Base-by-base conservation (phyloP, 1,140 invertebrate species). In the Aleiodes sp. region DNA sequence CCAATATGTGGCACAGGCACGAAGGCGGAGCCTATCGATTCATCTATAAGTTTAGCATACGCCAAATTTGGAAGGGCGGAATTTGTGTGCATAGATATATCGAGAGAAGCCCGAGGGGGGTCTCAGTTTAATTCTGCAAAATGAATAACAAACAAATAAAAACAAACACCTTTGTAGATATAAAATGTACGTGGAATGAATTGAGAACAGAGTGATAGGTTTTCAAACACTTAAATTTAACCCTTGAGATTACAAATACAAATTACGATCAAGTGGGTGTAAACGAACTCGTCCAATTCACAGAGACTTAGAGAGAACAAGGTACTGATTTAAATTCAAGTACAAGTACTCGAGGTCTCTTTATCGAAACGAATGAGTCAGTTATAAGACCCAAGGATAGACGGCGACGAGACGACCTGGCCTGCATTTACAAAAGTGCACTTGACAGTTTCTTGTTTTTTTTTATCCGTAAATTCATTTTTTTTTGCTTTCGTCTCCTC, bases 21-120 rank as follows among this genome's bases (percentile, higher is more conserved):
- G 26, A 16, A 39, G 21, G 21, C 26, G 31, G 56, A n/a, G 28
- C 28, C 39, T 21, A 31, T 16, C 39, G 28, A 43, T 33, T 43
- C 33, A 28, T 29, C 59, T 62, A 62, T 68, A 68, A 52, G 46
- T 52, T 52, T 68, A 68, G 61, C 60, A 68, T 68, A 62, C 43
- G 46, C 33, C 46, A 52, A 68, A 68, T 68, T 61, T 59, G 26
- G 39, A 61, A 65, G 66, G 66, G 66, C 66, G 66, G 60, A 62
- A 60, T 68, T 68, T 35, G 21, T 57, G 66, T 60, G 37, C 35
- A 68, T 39, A 61, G 57, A 68, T 68, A 41, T 68, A 68, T 68
- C 66, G 60, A 68, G n/a, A n/a, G n/a, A n/a, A n/a, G 60, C 46
- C 59, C 31, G 37, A 56, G 37, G 66, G 66, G 66, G 37, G 66